Evolutionary conservation across 1,140 invertebrate species (phyloP).

Genomic region (Diorhabda elongata): DNA sequence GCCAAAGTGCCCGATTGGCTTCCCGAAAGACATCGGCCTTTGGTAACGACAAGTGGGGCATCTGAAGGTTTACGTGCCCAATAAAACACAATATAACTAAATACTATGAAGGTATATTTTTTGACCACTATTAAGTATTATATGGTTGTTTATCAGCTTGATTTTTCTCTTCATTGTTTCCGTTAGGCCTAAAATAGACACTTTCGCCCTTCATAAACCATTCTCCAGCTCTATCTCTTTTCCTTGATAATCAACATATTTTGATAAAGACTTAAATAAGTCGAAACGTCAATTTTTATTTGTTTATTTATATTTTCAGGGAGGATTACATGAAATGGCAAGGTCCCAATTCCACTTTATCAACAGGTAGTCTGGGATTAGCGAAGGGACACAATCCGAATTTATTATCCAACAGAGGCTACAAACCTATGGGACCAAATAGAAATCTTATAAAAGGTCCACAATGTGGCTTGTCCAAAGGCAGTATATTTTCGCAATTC

Average conservation of each 20-base stretch:
- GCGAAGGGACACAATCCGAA: constrained; percentile 54
- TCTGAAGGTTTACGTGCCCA: no score
- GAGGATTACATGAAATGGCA: constrained; percentile 69
- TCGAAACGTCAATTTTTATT: no score
- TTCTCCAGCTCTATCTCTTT: constrained; percentile 1
- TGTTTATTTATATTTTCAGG: constrained; percentile 44
- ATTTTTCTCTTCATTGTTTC: no score
- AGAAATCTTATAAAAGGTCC: constrained; percentile 60
- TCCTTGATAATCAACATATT: constrained; percentile 7
- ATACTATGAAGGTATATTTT: no score
- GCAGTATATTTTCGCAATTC: constrained; percentile 62
- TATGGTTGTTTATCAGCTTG: no score
- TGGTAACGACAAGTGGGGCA: no score
- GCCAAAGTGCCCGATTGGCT: no score
- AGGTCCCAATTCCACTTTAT: constrained; percentile 57
- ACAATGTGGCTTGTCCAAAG: constrained; percentile 58
- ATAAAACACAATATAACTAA: no score
- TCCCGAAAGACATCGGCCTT: no score
- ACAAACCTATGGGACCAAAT: constrained; percentile 58
- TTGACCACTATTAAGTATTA: no score
- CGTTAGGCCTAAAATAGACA: no score
- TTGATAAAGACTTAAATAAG: neutral
- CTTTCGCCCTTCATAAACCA: no score
- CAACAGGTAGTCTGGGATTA: constrained; percentile 46
- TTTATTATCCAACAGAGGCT: constrained; percentile 48